A percentile compares a stretch with the other conserved stretches of the same genome.
Evolutionary conservation across 2,888 invertebrate species (phyloP).

Genomic region (Schizaphis graminum): DNA sequence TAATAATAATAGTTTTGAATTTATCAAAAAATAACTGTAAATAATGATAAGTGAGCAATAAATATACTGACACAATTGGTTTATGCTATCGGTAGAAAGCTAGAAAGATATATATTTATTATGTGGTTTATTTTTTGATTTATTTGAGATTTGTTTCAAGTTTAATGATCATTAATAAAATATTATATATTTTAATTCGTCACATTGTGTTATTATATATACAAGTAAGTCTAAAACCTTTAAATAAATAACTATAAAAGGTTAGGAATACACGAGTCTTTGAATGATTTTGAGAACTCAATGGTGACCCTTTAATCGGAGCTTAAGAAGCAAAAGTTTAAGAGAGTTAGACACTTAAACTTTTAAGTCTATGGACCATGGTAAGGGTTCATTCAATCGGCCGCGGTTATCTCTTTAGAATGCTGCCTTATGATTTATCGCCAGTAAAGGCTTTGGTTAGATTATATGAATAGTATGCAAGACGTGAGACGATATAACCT

Average conservation of each 20-base stretch:
- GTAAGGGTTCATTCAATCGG: slow-evolving; percentile 58
- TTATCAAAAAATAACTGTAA: no score
- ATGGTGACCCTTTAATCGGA: slow-evolving; percentile 32
- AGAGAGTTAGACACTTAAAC: slow-evolving; percentile 60
- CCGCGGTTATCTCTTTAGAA: slow-evolving; percentile 57
- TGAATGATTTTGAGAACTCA: slow-evolving; percentile 40
- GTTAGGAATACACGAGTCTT: slow-evolving; percentile 16
- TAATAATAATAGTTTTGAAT: neutral
- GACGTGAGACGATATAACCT: slow-evolving; percentile 24
- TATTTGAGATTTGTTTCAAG: neutral
- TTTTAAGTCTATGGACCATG: slow-evolving; percentile 53
- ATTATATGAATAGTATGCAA: slow-evolving; percentile 50
- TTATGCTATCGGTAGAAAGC: neutral
- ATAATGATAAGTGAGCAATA: no score
- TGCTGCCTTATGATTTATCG: slow-evolving; percentile 60
- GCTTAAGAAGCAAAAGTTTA: slow-evolving; percentile 61
- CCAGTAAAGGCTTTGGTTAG: slow-evolving; percentile 61
- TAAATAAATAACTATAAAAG: neutral
- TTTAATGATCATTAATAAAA: neutral
- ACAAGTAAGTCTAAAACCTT: neutral
- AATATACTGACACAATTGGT: no score
- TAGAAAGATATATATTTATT: neutral
- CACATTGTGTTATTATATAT: neutral
- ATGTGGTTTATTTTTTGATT: neutral
- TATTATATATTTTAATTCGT: neutral